These are phyloP conservation scores for cat (Felis catus) DNA, from an alignment of 2,113 vertebrate genomes.

Conservation along the genomic window DNA sequence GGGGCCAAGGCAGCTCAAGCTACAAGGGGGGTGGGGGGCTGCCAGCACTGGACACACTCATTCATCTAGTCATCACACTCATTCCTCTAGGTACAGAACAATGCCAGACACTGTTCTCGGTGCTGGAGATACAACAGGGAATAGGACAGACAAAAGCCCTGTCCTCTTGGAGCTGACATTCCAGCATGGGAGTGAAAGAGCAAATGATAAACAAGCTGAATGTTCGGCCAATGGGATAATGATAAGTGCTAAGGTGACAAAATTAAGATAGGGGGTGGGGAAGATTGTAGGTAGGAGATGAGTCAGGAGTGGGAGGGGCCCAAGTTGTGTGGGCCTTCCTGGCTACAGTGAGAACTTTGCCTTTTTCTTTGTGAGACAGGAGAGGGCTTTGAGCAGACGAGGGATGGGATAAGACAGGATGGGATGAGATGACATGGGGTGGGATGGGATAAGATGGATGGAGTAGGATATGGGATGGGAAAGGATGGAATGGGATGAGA, in stretches of 20 bases:
- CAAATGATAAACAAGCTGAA: not conserved
- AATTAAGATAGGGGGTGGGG: not conserved
- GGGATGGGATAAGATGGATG: not conserved
- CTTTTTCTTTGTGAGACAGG: not conserved
- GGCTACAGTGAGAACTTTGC: not conserved
- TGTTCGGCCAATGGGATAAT: rapidly evolving
- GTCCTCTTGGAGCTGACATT: not conserved
- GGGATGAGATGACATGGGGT: not conserved
- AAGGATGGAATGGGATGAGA: not conserved
- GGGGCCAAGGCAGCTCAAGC: not conserved
- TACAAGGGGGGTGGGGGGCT: not conserved
- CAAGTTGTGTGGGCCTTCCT: not conserved
- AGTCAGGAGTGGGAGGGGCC: not conserved
- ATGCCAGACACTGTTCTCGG: not conserved
- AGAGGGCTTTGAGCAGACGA: not conserved
- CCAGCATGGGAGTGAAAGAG: not conserved
- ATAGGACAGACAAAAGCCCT: not conserved
- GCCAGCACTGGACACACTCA: not conserved
- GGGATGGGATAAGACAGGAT: not conserved
- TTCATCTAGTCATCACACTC: not conserved
- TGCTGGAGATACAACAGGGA: not conserved
- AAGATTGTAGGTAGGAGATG: not conserved
- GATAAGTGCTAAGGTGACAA: not conserved
- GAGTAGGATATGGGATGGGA: not conserved
- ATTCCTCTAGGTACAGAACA: not conserved